phyloP scores from a whole-genome alignment of 2,113 vertebrate genomes.

The Saccopteryx bilineata region DNA sequence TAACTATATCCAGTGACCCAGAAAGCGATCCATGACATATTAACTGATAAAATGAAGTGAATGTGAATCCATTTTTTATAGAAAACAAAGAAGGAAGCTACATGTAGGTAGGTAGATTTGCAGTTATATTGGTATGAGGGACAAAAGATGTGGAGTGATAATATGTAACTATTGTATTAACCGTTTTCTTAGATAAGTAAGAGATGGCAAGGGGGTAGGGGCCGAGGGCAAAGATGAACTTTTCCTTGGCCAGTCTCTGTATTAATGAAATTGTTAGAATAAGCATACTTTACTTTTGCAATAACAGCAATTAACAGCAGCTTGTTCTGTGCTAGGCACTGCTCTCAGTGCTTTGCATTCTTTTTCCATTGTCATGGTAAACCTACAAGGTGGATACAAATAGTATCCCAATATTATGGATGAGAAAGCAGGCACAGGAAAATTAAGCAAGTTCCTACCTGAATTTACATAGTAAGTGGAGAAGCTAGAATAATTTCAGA shows the following conservation, averaged over 20 bases:
- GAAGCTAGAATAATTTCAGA: neutral
- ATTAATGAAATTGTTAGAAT: neutral
- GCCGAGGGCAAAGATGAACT: neutral
- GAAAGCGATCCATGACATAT: neutral
- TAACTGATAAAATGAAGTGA: conserved; percentile 21
- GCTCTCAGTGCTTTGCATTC: neutral
- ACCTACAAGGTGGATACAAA: neutral
- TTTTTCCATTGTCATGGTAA: neutral
- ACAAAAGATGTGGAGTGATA: neutral
- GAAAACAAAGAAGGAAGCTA: neutral
- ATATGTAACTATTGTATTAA: neutral
- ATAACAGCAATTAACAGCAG: neutral
- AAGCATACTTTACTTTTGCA: neutral
- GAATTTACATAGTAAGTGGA: neutral
- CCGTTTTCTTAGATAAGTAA: conserved; percentile 7
- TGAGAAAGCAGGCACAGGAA: conserved; percentile 7
- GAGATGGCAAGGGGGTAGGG: neutral
- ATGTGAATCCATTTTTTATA: conserved; percentile 32
- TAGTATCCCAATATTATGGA: neutral
- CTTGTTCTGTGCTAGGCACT: neutral
- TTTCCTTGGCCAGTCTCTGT: neutral
- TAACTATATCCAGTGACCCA: neutral
- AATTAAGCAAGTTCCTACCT: neutral
- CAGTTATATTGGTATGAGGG: neutral
- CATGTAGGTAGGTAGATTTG: neutral